Percentiles rank a stretch among this genome's conserved stretches.
Evolutionary conservation across 2,888 invertebrate genomes (phyloP).

Genomic region (Gisinianus flammeolus): DNA sequence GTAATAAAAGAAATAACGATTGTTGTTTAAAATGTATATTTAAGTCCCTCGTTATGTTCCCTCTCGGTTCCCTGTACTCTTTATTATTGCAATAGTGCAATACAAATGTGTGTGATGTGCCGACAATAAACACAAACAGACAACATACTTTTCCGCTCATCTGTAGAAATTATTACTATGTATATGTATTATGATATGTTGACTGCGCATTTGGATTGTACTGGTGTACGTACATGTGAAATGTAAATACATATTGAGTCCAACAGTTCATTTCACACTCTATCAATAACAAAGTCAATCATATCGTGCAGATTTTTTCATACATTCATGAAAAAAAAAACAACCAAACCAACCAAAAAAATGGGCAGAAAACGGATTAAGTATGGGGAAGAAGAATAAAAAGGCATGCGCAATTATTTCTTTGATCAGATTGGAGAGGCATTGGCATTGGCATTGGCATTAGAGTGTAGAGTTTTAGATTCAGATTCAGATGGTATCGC

Average conservation of each 20-base stretch:
- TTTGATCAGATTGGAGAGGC: background rate
- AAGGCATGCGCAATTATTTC: slow-evolving; percentile 1
- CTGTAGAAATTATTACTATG: no score
- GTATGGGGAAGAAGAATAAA: no score
- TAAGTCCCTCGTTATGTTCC: background rate
- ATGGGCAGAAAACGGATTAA: no score
- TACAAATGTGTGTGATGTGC: background rate
- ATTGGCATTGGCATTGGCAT: no score
- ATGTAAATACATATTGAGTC: background rate
- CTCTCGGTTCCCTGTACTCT: background rate
- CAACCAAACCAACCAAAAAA: no score
- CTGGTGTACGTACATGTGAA: background rate
- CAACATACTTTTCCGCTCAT: background rate
- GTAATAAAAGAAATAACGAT: no score
- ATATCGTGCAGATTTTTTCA: no score
- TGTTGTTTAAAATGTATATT: background rate
- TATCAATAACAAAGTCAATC: no score
- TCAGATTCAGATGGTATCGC: no score
- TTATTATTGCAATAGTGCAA: background rate
- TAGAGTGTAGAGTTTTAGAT: no score
- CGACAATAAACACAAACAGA: slow-evolving; percentile 1
- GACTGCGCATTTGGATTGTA: no score
- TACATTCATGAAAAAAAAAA: background rate
- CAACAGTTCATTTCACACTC: slow-evolving; percentile 9
- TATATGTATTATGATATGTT: no score